phyloP scores from a whole-genome alignment of 2,888 invertebrate genomes.

The Tetrapedia diversipes region DNA sequence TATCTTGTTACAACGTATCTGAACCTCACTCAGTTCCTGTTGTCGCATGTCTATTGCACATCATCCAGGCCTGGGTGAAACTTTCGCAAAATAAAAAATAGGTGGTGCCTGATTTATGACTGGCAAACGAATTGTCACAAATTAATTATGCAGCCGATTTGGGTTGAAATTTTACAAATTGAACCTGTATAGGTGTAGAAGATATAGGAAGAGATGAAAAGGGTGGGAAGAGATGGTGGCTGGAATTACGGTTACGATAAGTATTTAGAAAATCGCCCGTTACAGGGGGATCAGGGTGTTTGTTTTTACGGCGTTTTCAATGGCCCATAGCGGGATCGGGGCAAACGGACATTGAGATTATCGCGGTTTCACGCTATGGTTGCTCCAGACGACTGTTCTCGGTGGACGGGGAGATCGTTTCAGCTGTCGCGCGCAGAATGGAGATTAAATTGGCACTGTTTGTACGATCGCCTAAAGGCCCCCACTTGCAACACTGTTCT shows the following conservation, averaged over 20 bases:
- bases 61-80: no score
- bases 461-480: conserved; percentile 52
- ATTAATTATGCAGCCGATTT: no score
- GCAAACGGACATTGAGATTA: conserved; percentile 67
- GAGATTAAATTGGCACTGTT: conserved; percentile 69
- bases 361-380: conserved; percentile 69
- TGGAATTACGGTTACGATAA: not conserved
- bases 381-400: conserved; percentile 53
- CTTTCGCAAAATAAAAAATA: no score
- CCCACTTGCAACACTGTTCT: conserved; percentile 44
- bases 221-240: not conserved
- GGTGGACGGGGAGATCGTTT: conserved; percentile 63
- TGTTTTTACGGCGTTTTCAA: conserved; percentile 45
- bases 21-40: no score
- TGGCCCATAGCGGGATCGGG: conserved; percentile 42
- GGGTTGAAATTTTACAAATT: no score
- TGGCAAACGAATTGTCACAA: no score
- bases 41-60: no score
- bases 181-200: no score
- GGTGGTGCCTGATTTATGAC: no score
- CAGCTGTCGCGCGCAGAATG: conserved; percentile 66
- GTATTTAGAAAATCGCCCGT: conserved; percentile 17
- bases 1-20: no score
- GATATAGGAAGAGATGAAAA: not conserved
- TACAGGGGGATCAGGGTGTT: not conserved